phyloP scores from a whole-genome alignment of 2,113 vertebrate species.

The Calonectris borealis region DNA sequence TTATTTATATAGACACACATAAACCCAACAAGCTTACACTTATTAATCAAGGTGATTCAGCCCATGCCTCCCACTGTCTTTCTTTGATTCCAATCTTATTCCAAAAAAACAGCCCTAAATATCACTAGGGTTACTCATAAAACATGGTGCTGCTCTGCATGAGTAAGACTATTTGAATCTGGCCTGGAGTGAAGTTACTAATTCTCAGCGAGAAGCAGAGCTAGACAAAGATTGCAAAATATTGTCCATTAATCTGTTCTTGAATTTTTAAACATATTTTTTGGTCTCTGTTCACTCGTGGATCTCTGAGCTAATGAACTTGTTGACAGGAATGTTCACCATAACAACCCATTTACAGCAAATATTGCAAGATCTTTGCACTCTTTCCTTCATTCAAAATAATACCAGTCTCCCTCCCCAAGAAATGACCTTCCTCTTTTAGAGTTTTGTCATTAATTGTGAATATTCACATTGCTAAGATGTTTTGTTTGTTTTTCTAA shows the following conservation, averaged over 20 bases:
- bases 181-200: conserved; percentile 52
- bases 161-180: conserved; percentile 56
- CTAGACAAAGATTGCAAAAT: conserved; percentile 64
- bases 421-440: conserved; percentile 55
- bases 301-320: conserved; percentile 55
- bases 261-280: conserved; percentile 55
- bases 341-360: conserved; percentile 69
- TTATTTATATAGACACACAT: conserved; percentile 27
- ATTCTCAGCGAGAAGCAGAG: conserved; percentile 41
- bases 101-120: conserved; percentile 51
- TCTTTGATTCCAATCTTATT: conserved; percentile 35
- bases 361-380: conserved; percentile 62
- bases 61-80: conserved; percentile 41
- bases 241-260: conserved; percentile 43
- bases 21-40: neutral
- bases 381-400: conserved; percentile 62
- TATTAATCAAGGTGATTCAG: conserved; percentile 68
- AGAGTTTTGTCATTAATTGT: conserved; percentile 18
- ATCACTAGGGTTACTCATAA: conserved; percentile 53
- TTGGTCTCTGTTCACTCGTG: conserved; percentile 43
- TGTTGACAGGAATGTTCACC: conserved; percentile 67
- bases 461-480: conserved; percentile 30
- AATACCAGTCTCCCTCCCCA: conserved; percentile 23
- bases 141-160: conserved; percentile 33
- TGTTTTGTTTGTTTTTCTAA: conserved; percentile 48